A percentile compares a stretch with the other conserved stretches of the same genome.
These are phyloP conservation scores for Argyresthia albistria DNA, from an alignment of 2,888 invertebrate species.

Conservation along the genomic window DNA sequence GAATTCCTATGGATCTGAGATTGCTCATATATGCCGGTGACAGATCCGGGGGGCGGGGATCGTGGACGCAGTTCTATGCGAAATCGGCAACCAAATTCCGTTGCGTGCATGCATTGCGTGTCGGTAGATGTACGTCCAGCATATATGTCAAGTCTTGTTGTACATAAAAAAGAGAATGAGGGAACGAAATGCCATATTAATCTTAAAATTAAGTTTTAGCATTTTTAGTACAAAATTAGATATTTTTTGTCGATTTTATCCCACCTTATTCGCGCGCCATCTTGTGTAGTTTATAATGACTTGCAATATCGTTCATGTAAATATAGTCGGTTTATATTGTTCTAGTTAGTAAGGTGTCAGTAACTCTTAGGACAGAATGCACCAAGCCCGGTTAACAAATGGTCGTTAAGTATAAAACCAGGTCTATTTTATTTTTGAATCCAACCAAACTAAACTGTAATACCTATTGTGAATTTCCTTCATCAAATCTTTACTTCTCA, in stretches of 20 bases:
- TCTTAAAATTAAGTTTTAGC: conserved; percentile 19
- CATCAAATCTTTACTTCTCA: no score
- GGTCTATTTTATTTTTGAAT: no score
- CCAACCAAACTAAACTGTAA: no score
- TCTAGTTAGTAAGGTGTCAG: neutral
- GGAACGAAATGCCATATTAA: conserved; percentile 40
- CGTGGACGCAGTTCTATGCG: conserved; percentile 6
- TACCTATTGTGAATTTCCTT: no score
- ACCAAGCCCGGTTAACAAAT: neutral
- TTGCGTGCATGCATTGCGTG: neutral
- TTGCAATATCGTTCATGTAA: conserved; percentile 15
- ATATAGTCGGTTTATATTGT: neutral
- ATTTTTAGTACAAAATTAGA: conserved; percentile 28
- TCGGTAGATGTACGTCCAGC: no score
- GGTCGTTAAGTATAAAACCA: no score
- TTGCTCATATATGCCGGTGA: neutral
- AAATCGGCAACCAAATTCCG: neutral
- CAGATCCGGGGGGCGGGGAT: conserved; percentile 13
- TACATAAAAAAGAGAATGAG: conserved; percentile 6
- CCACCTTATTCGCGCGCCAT: conserved; percentile 24
- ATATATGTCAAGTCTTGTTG: neutral
- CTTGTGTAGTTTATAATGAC: conserved; percentile 12
- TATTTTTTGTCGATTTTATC: conserved; percentile 13
- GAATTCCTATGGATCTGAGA: no score
- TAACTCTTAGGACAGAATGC: neutral